Evolutionary conservation across 2,888 invertebrate species (phyloP), one percentile per base, ranked within the genome.

Genomic region (Drosophila atripex): DNA sequence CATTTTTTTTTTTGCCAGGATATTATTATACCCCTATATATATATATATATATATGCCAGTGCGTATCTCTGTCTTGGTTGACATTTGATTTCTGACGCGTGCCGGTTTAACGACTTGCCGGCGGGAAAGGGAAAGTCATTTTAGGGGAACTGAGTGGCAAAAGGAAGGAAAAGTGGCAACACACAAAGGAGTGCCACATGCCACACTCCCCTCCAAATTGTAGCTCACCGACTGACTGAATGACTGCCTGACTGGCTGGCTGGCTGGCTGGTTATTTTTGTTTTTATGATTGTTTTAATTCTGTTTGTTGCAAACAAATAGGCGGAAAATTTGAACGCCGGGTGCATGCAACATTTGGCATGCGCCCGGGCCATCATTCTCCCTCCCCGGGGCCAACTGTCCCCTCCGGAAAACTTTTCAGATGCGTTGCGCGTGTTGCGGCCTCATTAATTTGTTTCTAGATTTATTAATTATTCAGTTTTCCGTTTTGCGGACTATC

Each of bases 391-490:
- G 12, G 7, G 2, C 3, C 9, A 8, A 9, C 52, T 11, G 30
- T 12, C 28, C 28, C 28, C 28, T 8, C 28, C 28, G 30, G 14
- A 18, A 47, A 30, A 32, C 30, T 21, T 46, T 41, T 61, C 61
- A 60, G 51, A 71, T 54, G 54, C 51, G 55, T 53, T 52, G 70
- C 82, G 82, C 82, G 85, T 86, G 83, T 70, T 80, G 86, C 68
- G 87, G 85, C 86, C 82, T 82, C 88, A 86, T 86, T 86, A 86
- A 86, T 82, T 88, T 88, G 66, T 73, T 88, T 52, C 64, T 64
- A 64, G 88, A 86, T 86, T 86, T 88, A 86, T 88, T 86, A 86
- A 84, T 86, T 88, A 82, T 86, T 74, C 86, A 86, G 70, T 71
- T 74, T 61, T 60, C 23, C 52, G 70, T 28, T 28, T 28, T 28